These are phyloP conservation scores for Syngnathoides biaculeatus DNA, from an alignment of 2,113 vertebrate genomes.

Conservation along the genomic window DNA sequence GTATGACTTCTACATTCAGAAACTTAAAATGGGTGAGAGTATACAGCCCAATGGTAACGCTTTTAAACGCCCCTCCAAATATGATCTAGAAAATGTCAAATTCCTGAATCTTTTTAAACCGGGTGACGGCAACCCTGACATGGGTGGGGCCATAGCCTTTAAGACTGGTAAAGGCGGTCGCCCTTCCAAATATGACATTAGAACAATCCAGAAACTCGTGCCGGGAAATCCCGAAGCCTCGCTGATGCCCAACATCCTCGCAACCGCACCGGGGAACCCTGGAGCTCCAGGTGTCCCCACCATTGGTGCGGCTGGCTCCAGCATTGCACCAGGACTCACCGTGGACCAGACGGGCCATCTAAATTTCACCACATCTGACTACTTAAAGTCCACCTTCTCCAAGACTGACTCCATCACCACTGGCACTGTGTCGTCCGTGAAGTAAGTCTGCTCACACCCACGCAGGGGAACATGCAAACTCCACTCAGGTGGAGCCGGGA, in stretches of 20 bases:
- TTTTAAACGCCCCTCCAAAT: constrained; percentile 97
- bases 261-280: constrained; percentile 75
- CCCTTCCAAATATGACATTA: constrained; percentile 96
- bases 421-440: constrained; percentile 96
- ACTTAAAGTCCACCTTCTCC: constrained; percentile 96
- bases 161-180: constrained; percentile 97
- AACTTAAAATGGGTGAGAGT: constrained; percentile 91
- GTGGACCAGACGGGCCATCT: constrained; percentile 83
- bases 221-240: constrained; percentile 80
- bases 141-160: constrained; percentile 98
- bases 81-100: constrained; percentile 96
- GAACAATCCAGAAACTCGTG: constrained; percentile 90
- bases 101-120: constrained; percentile 97
- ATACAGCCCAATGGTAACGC: constrained; percentile 89
- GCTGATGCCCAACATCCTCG: constrained; percentile 79
- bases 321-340: constrained; percentile 64
- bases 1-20: constrained; percentile 98
- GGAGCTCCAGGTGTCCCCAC: constrained; percentile 65
- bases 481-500: no score
- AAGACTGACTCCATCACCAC: constrained; percentile 99
- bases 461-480: no score
- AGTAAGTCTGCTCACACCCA: constrained; percentile 79
- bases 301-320: constrained; percentile 61
- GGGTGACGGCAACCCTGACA: constrained; percentile 91
- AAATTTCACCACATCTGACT: constrained; percentile 87